A percentile compares a stretch with the other conserved stretches of the same genome.
phyloP scores from a whole-genome alignment of 2,797 vertebrate genomes.

The Sebastes elongatus region DNA sequence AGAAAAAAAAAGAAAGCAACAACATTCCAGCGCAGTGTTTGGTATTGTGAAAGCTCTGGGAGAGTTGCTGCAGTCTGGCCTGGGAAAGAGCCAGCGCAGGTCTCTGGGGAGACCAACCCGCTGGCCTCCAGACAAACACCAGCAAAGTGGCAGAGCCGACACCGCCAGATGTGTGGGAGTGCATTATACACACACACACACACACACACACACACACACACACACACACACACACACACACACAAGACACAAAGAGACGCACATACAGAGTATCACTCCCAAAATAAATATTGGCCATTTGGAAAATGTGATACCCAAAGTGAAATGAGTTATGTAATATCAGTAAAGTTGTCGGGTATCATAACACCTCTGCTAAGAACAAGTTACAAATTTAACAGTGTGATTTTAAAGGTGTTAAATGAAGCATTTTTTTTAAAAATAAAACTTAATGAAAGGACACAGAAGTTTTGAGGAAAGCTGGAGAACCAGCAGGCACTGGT shows the following conservation, averaged over 20 bases:
- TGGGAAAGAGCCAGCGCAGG: constrained; percentile 65
- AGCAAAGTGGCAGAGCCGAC: constrained; percentile 54
- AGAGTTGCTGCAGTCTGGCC: constrained; percentile 57
- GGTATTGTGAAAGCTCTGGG: constrained; percentile 62
- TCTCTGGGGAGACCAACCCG: constrained; percentile 53
- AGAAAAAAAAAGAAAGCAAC: background rate
- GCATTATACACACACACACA: constrained; percentile 4
- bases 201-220: background rate
- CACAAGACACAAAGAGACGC: background rate
- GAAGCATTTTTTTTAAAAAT: background rate
- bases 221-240: background rate
- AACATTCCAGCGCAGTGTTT: constrained; percentile 55
- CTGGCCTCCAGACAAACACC: constrained; percentile 60
- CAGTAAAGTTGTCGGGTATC: background rate
- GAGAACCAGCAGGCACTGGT: background rate
- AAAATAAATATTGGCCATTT: background rate
- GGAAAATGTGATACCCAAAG: background rate
- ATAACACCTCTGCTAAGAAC: background rate
- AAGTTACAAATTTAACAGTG: background rate
- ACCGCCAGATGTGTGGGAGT: constrained; percentile 59
- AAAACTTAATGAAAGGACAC: background rate
- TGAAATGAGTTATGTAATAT: background rate
- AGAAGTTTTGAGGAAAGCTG: background rate
- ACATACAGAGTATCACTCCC: background rate
- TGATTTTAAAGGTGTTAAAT: background rate